Conservation (phyloP, 2,797 vertebrate genomes). For the Enteromius afrohamiltoni region DNA sequence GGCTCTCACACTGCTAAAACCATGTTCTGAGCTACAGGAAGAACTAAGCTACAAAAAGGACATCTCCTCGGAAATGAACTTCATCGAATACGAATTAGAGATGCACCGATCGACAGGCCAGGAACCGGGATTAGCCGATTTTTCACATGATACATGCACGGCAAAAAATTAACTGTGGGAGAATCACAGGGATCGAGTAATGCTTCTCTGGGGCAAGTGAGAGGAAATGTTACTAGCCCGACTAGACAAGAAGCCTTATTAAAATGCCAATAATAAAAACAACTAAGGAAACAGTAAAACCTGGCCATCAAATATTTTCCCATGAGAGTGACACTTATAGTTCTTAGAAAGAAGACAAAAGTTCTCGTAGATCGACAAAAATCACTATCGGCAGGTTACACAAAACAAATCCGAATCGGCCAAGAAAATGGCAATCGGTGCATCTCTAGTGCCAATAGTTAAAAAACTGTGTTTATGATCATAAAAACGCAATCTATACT, state of each 20-base stretch:
- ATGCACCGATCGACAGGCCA: neutral
- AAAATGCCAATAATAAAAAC: neutral
- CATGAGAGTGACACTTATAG: neutral
- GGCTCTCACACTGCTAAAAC: neutral
- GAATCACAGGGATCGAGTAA: neutral
- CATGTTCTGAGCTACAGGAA: neutral
- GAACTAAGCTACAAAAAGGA: neutral
- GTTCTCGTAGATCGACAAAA: neutral
- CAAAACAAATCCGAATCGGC: neutral
- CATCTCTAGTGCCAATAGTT: neutral
- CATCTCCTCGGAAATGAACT: neutral
- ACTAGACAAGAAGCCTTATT: neutral
- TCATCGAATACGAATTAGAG: neutral
- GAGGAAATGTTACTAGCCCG: neutral
- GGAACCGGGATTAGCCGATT: neutral
- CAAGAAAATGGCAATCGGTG: neutral
- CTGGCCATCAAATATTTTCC: neutral
- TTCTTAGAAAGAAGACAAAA: neutral
- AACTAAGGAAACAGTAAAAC: too few relatives aligned
- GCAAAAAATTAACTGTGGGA: neutral
- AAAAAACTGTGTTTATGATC: neutral
- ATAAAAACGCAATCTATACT: neutral
- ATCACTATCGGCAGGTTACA: neutral
- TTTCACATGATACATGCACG: neutral
- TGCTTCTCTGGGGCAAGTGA: neutral